Percentiles rank a stretch among this genome's conserved stretches.
Evolutionary conservation across 2,113 vertebrate genomes (phyloP).

Genomic region (Puntigrus tetrazona): DNA sequence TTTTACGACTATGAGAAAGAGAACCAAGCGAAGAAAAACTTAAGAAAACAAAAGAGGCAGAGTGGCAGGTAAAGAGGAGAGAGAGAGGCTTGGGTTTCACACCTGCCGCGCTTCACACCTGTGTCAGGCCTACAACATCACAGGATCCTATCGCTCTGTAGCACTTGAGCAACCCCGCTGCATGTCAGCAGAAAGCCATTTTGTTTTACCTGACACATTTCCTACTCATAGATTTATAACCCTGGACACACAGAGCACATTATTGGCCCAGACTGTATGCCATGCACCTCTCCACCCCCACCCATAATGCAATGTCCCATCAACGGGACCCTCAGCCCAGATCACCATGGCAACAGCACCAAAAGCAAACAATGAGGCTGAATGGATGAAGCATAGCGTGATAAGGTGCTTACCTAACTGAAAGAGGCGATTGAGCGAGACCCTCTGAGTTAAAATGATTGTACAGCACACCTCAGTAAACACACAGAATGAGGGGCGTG

Average conservation of each 20-base stretch:
- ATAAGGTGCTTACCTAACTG: constrained; percentile 69
- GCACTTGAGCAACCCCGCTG: constrained; percentile 55
- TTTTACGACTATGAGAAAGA: neutral
- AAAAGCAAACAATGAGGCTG: constrained; percentile 80
- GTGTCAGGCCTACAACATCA: constrained; percentile 39
- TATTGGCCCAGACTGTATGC: constrained; percentile 67
- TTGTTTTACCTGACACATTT: constrained; percentile 65
- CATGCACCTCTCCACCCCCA: constrained; percentile 40
- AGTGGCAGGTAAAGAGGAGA: constrained; percentile 28
- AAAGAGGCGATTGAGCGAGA: constrained; percentile 55
- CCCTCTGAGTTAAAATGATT: constrained; percentile 44
- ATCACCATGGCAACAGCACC: constrained; percentile 77
- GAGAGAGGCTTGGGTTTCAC: constrained; percentile 22
- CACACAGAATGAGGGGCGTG: constrained; percentile 41
- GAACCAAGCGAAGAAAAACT: neutral
- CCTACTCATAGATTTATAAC: constrained; percentile 61
- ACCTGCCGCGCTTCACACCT: constrained; percentile 57
- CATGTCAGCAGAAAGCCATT: constrained; percentile 67
- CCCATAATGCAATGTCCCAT: constrained; percentile 70
- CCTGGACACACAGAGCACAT: constrained; percentile 53
- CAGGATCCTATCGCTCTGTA: constrained; percentile 42
- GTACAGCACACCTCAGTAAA: constrained; percentile 47
- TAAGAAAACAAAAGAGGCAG: constrained; percentile 21
- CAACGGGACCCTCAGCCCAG: constrained; percentile 70
- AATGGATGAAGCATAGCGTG: constrained; percentile 68